A percentile compares a stretch with the other conserved stretches of the same genome.
These are phyloP conservation scores for Pterostichus madidus DNA, from an alignment of 2,888 invertebrate species.

Conservation along the genomic window DNA sequence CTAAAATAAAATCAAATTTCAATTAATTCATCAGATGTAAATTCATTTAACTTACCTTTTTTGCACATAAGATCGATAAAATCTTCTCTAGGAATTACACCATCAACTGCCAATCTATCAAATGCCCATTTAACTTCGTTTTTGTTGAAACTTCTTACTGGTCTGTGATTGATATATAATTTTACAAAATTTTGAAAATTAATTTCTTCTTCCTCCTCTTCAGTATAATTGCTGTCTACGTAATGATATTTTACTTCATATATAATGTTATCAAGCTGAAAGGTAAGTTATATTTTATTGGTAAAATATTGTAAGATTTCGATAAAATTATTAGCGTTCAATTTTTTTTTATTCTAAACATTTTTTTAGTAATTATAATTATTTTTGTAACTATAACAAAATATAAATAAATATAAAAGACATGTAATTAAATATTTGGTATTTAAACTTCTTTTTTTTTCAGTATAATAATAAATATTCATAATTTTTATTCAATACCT, in stretches of 20 bases:
- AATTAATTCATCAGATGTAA: neutral
- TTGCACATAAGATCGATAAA: slow-evolving; percentile 71
- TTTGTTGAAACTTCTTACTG: slow-evolving; percentile 79
- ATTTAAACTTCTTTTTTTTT: no score
- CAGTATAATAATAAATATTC: no score
- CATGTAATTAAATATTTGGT: no score
- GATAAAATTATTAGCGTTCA: neutral
- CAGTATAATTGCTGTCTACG: slow-evolving; percentile 76
- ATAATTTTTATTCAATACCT: no score
- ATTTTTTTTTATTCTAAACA: no score
- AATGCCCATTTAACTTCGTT: slow-evolving; percentile 78
- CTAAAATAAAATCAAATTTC: slow-evolving; percentile 68
- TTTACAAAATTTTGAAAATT: slow-evolving; percentile 84
- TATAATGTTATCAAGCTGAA: slow-evolving; percentile 81
- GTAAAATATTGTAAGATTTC: neutral
- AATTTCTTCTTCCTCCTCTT: slow-evolving; percentile 77
- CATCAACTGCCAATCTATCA: slow-evolving; percentile 73
- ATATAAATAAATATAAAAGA: no score
- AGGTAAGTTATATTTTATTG: neutral
- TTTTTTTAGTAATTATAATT: no score
- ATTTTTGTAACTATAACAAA: no score
- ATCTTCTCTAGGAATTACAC: slow-evolving; percentile 69
- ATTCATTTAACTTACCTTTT: slow-evolving; percentile 67
- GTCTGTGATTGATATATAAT: slow-evolving; percentile 84
- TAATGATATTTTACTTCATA: slow-evolving; percentile 80